phyloP scores from a whole-genome alignment of 2,113 vertebrate genomes.

The Suncus etruscus region DNA sequence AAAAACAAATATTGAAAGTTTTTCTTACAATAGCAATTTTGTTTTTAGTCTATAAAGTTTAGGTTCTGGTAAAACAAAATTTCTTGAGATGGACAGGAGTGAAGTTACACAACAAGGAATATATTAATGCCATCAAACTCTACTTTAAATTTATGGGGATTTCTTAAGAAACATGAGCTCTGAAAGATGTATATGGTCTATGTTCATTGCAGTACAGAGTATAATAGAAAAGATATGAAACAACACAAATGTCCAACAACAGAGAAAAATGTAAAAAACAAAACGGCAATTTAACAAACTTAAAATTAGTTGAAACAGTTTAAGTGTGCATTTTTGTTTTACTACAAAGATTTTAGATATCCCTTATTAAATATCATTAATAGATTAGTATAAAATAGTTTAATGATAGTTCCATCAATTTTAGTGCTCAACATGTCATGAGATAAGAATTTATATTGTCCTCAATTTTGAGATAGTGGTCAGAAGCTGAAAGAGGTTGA shows the following conservation, averaged over 20 bases:
- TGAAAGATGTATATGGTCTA: too few species aligned
- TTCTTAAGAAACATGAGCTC: too few species aligned
- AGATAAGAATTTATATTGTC: background rate
- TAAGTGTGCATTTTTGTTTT: background rate
- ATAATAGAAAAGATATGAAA: too few species aligned
- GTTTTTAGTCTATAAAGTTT: background rate
- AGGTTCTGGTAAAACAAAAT: background rate
- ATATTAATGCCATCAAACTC: background rate
- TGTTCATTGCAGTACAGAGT: too few species aligned
- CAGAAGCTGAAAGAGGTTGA: background rate
- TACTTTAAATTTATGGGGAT: background rate
- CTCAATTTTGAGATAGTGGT: slow-evolving; percentile 23
- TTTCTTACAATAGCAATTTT: background rate
- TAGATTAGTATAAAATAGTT: background rate
- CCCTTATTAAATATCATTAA: too few species aligned
- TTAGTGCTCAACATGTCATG: slow-evolving; percentile 27
- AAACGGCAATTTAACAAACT: background rate
- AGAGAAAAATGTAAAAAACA: too few species aligned
- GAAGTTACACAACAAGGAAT: background rate
- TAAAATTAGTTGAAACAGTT: background rate
- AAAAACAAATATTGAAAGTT: slow-evolving; percentile 8
- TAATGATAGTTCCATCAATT: background rate
- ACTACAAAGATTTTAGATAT: background rate
- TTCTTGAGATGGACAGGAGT: background rate
- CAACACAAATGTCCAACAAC: too few species aligned